Conservation (phyloP, 2,797 vertebrate species). For the Channallabes apus region DNA sequence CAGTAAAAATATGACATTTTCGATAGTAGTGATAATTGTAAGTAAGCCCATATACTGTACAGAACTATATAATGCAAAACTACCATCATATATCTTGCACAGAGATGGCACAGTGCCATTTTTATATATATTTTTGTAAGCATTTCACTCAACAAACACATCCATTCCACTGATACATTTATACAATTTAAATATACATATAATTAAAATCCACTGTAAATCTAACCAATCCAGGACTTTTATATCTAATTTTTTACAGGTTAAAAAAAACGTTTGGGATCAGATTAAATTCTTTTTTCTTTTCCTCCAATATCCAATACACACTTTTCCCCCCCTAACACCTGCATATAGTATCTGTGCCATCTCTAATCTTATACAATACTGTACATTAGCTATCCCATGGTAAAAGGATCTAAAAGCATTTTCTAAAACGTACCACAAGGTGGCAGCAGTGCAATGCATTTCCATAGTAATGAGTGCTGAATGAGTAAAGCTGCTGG, state of each 20-base stretch:
- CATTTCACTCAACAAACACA: not conserved
- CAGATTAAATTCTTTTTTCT: not conserved
- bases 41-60: not conserved
- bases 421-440: constrained; percentile 9
- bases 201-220: too few species aligned
- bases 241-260: not conserved
- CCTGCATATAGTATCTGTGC: not conserved
- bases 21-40: not conserved
- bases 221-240: not conserved
- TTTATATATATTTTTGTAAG: not conserved
- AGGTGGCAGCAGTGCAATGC: constrained; percentile 25
- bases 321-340: too few species aligned
- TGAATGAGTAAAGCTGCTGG: not conserved
- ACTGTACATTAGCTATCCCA: not conserved
- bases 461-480: not conserved
- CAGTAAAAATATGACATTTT: not conserved
- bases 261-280: not conserved
- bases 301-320: not conserved
- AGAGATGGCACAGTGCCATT: not conserved
- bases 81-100: not conserved
- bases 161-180: too few species aligned
- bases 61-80: not conserved
- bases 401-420: too few species aligned
- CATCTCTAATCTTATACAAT: not conserved
- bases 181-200: too few species aligned